Evolutionary conservation across 2,888 invertebrate species (phyloP), one percentile per base, ranked within the genome.

Genomic region (Taphrorychus bicolor): DNA sequence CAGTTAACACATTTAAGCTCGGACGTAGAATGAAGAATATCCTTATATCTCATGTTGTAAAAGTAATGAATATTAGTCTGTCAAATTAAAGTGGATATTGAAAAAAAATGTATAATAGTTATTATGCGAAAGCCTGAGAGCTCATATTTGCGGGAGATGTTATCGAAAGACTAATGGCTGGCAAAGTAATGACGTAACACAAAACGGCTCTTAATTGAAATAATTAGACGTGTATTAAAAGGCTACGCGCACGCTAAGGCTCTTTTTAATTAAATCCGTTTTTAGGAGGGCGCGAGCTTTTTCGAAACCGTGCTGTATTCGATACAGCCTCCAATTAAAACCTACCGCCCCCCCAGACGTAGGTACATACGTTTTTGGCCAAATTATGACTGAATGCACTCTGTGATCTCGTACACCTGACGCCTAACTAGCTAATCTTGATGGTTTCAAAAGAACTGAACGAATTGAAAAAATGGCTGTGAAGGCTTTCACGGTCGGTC

Each of bases 131-230:
- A 32, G 11, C 11, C 9, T 32, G 32, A 3, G 32, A 32, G 51
- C 16, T 52, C 19, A 22, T 45, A 45, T 19, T 51, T 51, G 21
- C 51, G n/a, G 53, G 18, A 63, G 56, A 45, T 60, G 56, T 45
- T 66, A 66, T 66, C 61, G 51, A 59, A 68, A 68, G 52, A 54
- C 59, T 68, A 68, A 68, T 63, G 63, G 59, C 54, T 59, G 49
- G 22, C 48, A 42, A 59, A 53, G 49, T 68, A 68, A 68, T 68
- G 69, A 59, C 54, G 69, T 69, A 69, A 69, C 51, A 22, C 49
- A 60, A 69, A 69, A 69, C 69, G 32, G 60, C 60, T 52, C 57
- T 56, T 60, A 60, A 70, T 66, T 63, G 63, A 63, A 63, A 70
- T 70, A 70, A 63, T 70, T 70, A 70, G 59, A 66, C 66, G 62